Evolutionary conservation across 2,888 invertebrate genomes (phyloP).

Genomic region (Atethmia centrago): DNA sequence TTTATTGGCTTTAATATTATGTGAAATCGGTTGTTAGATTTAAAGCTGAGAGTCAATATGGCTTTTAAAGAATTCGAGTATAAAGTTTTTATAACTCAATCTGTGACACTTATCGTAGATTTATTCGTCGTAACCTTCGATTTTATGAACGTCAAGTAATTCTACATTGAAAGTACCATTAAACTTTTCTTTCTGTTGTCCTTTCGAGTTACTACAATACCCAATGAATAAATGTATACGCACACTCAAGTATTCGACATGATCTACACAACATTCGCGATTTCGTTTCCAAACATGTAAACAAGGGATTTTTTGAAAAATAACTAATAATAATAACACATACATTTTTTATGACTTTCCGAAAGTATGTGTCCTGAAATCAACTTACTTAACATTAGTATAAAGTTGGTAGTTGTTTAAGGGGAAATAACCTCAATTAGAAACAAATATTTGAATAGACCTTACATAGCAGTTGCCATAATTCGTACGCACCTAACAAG

Average conservation of each 20-base stretch:
- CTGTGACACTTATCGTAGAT: slow-evolving; percentile 25
- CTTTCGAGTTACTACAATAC: neutral
- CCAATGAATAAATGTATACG: neutral
- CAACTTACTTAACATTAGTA: neutral
- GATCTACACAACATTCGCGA: neutral
- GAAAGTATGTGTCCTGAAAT: neutral
- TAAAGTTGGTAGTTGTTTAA: neutral
- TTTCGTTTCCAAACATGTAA: neutral
- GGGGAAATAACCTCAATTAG: neutral
- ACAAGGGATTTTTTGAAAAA: neutral
- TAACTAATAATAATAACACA: too few relatives aligned
- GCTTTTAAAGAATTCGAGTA: slow-evolving; percentile 10
- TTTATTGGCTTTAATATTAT: slow-evolving; percentile 16
- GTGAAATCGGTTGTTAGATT: slow-evolving; percentile 14
- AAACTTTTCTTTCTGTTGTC: neutral
- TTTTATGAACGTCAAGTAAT: slow-evolving; percentile 30
- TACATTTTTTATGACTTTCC: neutral
- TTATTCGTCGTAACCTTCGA: slow-evolving; percentile 36
- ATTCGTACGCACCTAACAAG: neutral
- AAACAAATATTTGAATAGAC: neutral
- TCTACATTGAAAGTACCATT: slow-evolving; percentile 14
- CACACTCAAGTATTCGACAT: neutral
- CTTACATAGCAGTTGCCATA: too few relatives aligned
- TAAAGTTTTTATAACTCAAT: slow-evolving; percentile 41
- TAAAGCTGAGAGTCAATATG: slow-evolving; percentile 34